Conservation (phyloP, 2,113 vertebrate species). For the Xenus cinereus region DNA sequence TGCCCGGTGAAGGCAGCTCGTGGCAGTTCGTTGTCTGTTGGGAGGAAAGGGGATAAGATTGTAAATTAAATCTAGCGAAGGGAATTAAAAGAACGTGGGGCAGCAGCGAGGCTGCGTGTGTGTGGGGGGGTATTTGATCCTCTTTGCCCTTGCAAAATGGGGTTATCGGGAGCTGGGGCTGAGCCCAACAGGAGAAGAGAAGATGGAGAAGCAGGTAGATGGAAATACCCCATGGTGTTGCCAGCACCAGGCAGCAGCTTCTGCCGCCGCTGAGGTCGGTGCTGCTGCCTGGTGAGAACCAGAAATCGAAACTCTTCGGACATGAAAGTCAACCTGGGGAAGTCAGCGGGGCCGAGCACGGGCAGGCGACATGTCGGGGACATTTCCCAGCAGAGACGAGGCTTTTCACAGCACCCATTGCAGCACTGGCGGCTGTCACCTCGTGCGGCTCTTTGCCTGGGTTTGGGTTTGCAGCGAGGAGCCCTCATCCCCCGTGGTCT, state of each 20-base stretch:
- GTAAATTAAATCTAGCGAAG: background rate
- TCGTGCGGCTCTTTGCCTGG: background rate
- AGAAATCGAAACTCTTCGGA: accelerated
- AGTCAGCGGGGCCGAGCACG: background rate
- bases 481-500: background rate
- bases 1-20: background rate
- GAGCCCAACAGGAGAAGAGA: background rate
- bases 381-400: background rate
- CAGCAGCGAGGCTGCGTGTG: background rate
- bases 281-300: background rate
- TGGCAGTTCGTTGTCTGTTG: background rate
- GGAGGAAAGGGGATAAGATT: background rate
- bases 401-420: accelerated
- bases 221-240: accelerated
- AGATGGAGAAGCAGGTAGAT: background rate
- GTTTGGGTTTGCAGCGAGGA: background rate
- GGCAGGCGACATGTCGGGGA: accelerated
- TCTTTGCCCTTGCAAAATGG: background rate
- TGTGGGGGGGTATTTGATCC: background rate
- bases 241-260: background rate
- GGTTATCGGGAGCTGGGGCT: background rate
- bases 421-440: background rate
- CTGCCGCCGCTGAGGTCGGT: background rate
- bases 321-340: background rate
- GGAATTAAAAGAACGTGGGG: background rate